Base-by-base conservation (phyloP, 2,888 invertebrate species). In the Disparrhopalites patrizii region DNA sequence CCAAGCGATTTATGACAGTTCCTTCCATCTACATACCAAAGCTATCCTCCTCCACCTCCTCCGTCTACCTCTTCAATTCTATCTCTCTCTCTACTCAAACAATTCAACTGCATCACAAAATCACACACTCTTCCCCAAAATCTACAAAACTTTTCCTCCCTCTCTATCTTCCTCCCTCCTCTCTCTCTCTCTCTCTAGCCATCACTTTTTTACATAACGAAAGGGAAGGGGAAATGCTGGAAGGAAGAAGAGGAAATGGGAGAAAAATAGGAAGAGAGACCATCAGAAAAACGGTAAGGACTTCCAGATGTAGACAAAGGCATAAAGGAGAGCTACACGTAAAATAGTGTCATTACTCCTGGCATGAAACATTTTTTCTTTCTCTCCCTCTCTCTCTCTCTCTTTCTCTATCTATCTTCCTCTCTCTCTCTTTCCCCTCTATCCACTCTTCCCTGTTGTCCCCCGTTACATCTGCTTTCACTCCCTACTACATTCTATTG, bases 1-100 rank as follows among this genome's bases (percentile, higher is more conserved):
- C 67, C 64, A 66, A 57, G 40, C 67, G 66, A 70, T 71, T 71
- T 71, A 71, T 72, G 70, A 68, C 64, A 67, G 56, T 65, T 68
- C 56, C 56, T 36, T 63, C 62, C 50, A 30, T 25, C 36, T 55
- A 51, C 61, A 61, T 60, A 10, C 23, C 28, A 20, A 31, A n/a
- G 28, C 33, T 31, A 36, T 55, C 30, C 47, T 18, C 36, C 4
- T 52, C 18, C 47, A 30, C 50, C 40, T 47, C 15, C 40, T 50
- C 47, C 56, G 20, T 36, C 30, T 3, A 47, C 30, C 18, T 52
- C 27, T 18, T 54, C 43, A 62, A 33, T 30, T 54, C 47, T n/a
- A n/a, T 40, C 30, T n/a, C 15, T 36, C 8, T 38, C 28, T 18
- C 54, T 36, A 50, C 33, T 23, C 30, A 43, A 43, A 61, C 51